phyloP scores from a whole-genome alignment of 2,888 invertebrate genomes.

The Pandemis cinnamomeana region DNA sequence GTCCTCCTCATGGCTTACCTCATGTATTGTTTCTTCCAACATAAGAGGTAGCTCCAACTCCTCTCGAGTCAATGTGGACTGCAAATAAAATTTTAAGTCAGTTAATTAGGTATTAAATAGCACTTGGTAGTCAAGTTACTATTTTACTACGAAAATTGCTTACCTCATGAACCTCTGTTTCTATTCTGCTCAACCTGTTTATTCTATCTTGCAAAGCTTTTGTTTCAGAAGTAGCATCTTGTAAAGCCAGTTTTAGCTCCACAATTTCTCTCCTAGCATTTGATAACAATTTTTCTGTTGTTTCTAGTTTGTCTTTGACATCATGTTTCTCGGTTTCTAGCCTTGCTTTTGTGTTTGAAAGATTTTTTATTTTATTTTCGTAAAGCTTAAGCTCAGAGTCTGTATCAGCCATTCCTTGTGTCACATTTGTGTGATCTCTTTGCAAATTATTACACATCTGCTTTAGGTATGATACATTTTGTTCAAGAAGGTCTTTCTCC shows the following conservation, averaged over 20 bases:
- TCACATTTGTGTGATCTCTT: slow-evolving; percentile 57
- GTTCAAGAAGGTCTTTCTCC: slow-evolving; percentile 73
- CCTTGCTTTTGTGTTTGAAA: slow-evolving; percentile 84
- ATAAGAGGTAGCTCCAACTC: slow-evolving; percentile 69
- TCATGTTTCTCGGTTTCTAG: slow-evolving; percentile 87
- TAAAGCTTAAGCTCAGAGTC: slow-evolving; percentile 77
- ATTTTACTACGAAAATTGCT: slow-evolving; percentile 9
- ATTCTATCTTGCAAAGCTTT: slow-evolving; percentile 83
- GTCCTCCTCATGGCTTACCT: slow-evolving; percentile 75
- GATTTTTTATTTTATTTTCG: slow-evolving; percentile 75
- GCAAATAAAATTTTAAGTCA: slow-evolving; percentile 48
- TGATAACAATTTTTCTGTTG: slow-evolving; percentile 86
- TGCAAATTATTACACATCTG: slow-evolving; percentile 76
- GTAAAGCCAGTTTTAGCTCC: slow-evolving; percentile 85
- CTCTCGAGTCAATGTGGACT: slow-evolving; percentile 63
- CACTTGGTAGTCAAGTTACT: neutral
- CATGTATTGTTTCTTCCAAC: slow-evolving; percentile 73
- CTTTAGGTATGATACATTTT: slow-evolving; percentile 74
- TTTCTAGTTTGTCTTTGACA: slow-evolving; percentile 82
- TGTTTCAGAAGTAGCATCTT: slow-evolving; percentile 87
- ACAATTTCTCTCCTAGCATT: slow-evolving; percentile 88
- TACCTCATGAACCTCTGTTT: slow-evolving; percentile 69
- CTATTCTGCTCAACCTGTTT: slow-evolving; percentile 61
- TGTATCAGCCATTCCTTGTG: slow-evolving; percentile 59
- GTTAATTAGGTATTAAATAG: neutral